Percentiles rank a stretch among this genome's conserved stretches.
Evolutionary conservation across 1,140 invertebrate genomes (phyloP).

Genomic region (Vanessa atalanta): DNA sequence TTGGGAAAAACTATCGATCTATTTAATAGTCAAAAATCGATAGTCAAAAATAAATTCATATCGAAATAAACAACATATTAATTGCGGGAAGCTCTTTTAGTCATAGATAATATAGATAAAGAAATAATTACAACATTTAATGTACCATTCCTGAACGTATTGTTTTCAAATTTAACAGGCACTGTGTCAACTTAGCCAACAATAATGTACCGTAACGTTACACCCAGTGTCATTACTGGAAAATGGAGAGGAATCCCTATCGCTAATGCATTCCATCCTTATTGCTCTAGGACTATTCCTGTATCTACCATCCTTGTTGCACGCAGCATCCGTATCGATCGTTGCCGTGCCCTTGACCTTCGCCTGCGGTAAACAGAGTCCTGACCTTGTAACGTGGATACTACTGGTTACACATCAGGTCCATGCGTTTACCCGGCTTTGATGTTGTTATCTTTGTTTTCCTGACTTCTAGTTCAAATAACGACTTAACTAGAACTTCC

Average conservation of each 20-base stretch:
- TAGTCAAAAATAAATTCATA: too few species aligned
- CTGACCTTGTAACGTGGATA: conserved; percentile 51
- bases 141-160: background rate
- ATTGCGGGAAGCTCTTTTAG: too few species aligned
- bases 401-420: background rate
- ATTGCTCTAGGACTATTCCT: background rate
- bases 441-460: conserved; percentile 5
- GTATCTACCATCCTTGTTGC: conserved; percentile 30
- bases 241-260: conserved; percentile 27
- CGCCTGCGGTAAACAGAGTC: conserved; percentile 49
- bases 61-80: too few species aligned
- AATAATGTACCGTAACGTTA: conserved; percentile 8
- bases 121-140: background rate
- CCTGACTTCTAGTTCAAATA: conserved; percentile 4
- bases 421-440: background rate
- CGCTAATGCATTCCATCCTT: background rate
- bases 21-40: too few species aligned
- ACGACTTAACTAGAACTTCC: background rate
- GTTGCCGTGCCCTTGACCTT: conserved; percentile 59
- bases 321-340: conserved; percentile 72
- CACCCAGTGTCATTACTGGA: conserved; percentile 22
- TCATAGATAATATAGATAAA: too few species aligned
- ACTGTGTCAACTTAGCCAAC: conserved; percentile 15
- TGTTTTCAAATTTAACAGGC: background rate
- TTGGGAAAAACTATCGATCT: too few species aligned